phyloP scores from a whole-genome alignment of 2,113 vertebrate species.

The Cricetomys ansorgei region DNA sequence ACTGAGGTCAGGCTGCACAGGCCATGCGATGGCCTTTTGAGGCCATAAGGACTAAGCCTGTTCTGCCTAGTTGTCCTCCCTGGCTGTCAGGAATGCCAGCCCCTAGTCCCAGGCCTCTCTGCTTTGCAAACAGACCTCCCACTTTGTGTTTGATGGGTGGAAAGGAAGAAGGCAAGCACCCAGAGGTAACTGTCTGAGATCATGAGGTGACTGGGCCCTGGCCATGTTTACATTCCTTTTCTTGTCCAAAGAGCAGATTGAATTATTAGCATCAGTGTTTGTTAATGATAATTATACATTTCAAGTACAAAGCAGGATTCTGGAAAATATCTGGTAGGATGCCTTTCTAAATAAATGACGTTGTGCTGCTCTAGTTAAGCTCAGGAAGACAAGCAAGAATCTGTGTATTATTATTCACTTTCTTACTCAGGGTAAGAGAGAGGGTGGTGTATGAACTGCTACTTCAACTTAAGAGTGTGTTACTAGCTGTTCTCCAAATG shows the following conservation, averaged over 20 bases:
- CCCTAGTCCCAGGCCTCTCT: not conserved
- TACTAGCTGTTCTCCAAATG: constrained; percentile 28
- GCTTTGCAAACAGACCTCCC: constrained; percentile 60
- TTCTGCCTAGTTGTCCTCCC: not conserved
- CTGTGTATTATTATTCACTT: constrained; percentile 32
- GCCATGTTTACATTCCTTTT: constrained; percentile 61
- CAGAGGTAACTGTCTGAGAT: constrained; percentile 40
- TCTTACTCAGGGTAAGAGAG: not conserved
- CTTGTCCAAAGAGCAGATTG: constrained; percentile 55
- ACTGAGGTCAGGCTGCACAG: not conserved
- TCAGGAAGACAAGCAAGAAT: constrained; percentile 49
- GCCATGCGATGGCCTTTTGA: not conserved
- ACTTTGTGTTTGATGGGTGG: not conserved
- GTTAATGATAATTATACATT: constrained; percentile 69
- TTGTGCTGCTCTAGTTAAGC: constrained; percentile 64
- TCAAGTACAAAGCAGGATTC: constrained; percentile 65
- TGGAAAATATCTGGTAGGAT: constrained; percentile 46
- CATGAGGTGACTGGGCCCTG: constrained; percentile 16
- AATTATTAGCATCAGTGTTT: constrained; percentile 60
- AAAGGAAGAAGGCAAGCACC: not conserved
- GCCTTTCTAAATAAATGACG: constrained; percentile 61
- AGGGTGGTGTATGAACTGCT: not conserved
- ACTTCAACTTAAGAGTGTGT: constrained; percentile 33
- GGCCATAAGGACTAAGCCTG: not conserved
- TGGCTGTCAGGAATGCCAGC: not conserved